Evolutionary conservation across 2,888 invertebrate species (phyloP), one percentile per base, ranked within the genome.

Genomic region (Maniola hyperantus): DNA sequence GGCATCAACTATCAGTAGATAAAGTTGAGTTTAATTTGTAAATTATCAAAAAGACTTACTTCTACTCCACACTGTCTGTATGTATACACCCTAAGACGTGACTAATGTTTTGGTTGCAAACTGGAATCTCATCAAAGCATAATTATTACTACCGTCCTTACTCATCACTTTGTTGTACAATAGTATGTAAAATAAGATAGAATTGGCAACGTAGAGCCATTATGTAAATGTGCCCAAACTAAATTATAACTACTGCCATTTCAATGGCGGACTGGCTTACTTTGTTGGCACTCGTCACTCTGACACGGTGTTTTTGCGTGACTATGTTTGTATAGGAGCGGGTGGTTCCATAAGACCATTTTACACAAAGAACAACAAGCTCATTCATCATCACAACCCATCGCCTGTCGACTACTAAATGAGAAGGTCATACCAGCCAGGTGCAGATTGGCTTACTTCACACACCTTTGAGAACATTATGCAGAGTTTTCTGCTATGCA

Each of bases 181-280:
- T 18, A 20, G 18, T 15, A 51, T 61, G 51, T 51, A 61, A 61
- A 50, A 51, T 26, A 39, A 34, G 36, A 61, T 5, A 42, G 51
- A 61, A 51, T 61, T 61, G 61, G 51, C 61, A 61, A 51, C 51
- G 50, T 11, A 5, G n/a, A 61, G 33, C 42, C 61, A 61, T 61
- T 61, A 61, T 61, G 61, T 51, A 61, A 51, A 61, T 61, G 34
- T 20, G 20, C 26, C 13, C 51, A 53, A 60, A 60, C 60, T 51
- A 61, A 61, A 39, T 61, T 61, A 61, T 51, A 61, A 61, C 51
- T 61, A 42, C 26, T 36, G 42, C 61, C 51, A 61, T 51, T 61
- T 51, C 42, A 42, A 42, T 51, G 51, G 61, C 1, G 36, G 26
- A 36, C 15, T 20, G 5, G 61, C 39, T 18, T 48, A 34, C 46